A percentile compares a stretch with the other conserved stretches of the same genome.
Conservation (phyloP, 1,140 invertebrate genomes). For the Metaphire vulgaris region DNA sequence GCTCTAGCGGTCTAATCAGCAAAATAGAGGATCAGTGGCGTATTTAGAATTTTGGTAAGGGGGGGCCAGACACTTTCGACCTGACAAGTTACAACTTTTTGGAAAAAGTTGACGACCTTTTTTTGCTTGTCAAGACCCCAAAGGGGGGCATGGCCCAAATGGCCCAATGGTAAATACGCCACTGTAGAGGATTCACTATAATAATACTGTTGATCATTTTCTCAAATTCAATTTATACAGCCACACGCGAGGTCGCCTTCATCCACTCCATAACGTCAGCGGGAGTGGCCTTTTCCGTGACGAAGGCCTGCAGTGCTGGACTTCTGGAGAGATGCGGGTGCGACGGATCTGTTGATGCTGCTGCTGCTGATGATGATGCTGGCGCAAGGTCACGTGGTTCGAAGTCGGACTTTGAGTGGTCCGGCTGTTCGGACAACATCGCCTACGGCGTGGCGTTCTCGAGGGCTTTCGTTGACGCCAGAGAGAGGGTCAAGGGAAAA, state of each 20-base stretch:
- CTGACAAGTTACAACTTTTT: too few relatives aligned
- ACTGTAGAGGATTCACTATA: too few relatives aligned
- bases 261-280: conserved; percentile 66
- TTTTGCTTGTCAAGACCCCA: too few relatives aligned
- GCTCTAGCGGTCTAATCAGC: too few relatives aligned
- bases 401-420: conserved; percentile 56
- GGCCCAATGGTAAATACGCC: too few relatives aligned
- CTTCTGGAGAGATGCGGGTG: conserved; percentile 76
- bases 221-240: conserved; percentile 47
- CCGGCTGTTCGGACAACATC: conserved; percentile 57
- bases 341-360: conserved; percentile 43
- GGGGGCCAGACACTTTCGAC: too few relatives aligned
- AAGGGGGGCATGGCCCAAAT: too few relatives aligned
- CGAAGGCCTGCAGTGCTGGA: conserved; percentile 77
- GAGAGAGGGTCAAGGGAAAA: conserved; percentile 34
- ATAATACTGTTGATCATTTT: neutral
- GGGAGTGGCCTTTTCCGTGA: conserved; percentile 74
- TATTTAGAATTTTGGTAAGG: too few relatives aligned
- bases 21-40: too few relatives aligned
- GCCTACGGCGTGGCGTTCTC: conserved; percentile 58
- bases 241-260: conserved; percentile 56
- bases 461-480: conserved; percentile 56
- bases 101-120: too few relatives aligned
- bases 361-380: neutral
- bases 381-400: too few relatives aligned